Conservation (phyloP, 2,113 vertebrate genomes). For the Atractosteus spatula region DNA sequence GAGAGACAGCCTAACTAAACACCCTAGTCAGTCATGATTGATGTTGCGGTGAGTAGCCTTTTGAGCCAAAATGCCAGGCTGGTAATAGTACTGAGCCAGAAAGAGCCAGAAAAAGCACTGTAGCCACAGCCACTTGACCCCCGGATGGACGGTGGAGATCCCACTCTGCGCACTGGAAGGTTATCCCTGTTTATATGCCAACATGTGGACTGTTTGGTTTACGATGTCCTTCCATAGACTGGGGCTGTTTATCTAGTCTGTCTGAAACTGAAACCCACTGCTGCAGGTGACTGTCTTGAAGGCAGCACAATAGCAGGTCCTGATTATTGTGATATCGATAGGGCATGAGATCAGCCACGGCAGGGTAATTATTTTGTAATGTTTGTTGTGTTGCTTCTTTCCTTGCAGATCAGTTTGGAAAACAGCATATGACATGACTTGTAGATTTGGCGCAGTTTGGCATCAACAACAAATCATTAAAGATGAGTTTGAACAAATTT, state of each 20-base stretch:
- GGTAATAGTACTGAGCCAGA: no score
- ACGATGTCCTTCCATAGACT: constrained; percentile 9
- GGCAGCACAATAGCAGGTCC: constrained; percentile 18
- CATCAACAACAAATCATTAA: no score
- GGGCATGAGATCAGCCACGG: not conserved
- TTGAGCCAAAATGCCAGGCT: no score
- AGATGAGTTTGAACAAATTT: no score
- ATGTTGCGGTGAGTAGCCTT: no score
- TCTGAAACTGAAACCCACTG: constrained; percentile 10
- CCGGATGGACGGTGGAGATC: not conserved
- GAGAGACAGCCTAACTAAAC: no score
- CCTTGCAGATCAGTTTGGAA: no score
- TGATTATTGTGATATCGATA: constrained; percentile 23
- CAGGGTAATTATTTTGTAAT: constrained; percentile 16
- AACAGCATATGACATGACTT: no score
- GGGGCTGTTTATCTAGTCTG: constrained; percentile 15
- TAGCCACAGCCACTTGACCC: no score
- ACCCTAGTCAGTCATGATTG: no score
- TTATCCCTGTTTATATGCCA: constrained; percentile 2
- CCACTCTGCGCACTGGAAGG: constrained; percentile 17
- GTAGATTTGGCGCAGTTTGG: no score
- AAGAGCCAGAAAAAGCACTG: no score
- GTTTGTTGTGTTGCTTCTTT: not conserved
- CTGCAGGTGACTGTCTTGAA: not conserved
- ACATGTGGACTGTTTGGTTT: not conserved